Evolutionary conservation across 2,888 invertebrate genomes (phyloP).

Genomic region (Agapostemon virescens): DNA sequence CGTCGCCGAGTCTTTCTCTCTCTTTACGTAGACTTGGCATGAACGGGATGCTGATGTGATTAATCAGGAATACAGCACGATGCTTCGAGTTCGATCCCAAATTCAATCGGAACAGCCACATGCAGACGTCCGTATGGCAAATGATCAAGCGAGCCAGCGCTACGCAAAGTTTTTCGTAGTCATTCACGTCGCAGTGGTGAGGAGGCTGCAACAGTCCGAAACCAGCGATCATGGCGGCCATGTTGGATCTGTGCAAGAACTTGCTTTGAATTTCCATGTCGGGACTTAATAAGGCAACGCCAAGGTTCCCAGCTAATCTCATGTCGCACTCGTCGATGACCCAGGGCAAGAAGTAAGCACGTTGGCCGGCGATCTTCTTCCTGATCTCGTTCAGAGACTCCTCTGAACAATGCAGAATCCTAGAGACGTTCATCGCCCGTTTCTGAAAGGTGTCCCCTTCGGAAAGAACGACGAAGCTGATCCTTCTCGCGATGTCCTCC

Average conservation of each 20-base stretch:
- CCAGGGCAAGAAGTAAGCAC: conserved; percentile 63
- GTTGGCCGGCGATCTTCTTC: conserved; percentile 48
- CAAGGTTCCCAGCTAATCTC: conserved; percentile 57
- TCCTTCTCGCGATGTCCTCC: conserved; percentile 47
- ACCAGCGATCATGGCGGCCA: conserved; percentile 49
- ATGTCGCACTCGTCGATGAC: conserved; percentile 70
- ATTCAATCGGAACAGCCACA: conserved; percentile 66
- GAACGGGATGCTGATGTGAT: conserved; percentile 69
- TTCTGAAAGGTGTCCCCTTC: conserved; percentile 52
- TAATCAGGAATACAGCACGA: conserved; percentile 64
- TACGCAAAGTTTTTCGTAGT: conserved; percentile 61
- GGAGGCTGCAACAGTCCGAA: conserved; percentile 59
- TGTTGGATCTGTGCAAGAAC: conserved; percentile 58
- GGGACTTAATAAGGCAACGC: conserved; percentile 59
- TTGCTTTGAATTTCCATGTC: conserved; percentile 59
- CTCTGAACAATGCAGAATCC: conserved; percentile 67
- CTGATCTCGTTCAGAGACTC: conserved; percentile 54
- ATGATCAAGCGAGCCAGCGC: conserved; percentile 63
- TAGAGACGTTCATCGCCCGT: conserved; percentile 60
- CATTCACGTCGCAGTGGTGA: conserved; percentile 44
- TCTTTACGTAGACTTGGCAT: conserved; percentile 66
- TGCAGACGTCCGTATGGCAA: conserved; percentile 60
- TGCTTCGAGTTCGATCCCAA: conserved; percentile 52
- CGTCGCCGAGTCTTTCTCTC: conserved; percentile 46
- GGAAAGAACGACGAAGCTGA: conserved; percentile 62